Evolutionary conservation across 1,140 invertebrate genomes (phyloP), one percentile per base, ranked within the genome.

Genomic region (Drosophila ohnishii): DNA sequence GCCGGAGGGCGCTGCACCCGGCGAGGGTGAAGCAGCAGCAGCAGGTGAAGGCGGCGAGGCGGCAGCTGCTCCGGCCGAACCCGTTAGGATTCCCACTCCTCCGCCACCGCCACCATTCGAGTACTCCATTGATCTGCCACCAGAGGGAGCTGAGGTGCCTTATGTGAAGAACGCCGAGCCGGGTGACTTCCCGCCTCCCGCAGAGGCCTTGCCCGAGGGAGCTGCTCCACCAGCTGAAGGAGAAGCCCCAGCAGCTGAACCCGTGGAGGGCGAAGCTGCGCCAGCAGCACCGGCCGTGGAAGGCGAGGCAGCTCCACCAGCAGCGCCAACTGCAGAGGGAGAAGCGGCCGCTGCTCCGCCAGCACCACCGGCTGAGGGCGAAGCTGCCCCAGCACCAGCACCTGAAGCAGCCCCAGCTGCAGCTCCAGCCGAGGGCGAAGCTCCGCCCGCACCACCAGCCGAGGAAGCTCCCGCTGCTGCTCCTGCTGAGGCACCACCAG

Each of bases 61-160:
- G 14, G 75, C 35, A 8, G 60, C 53, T 10, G 63, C 30, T 28
- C 78, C 77, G 61, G 42, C 55, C 16, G 75, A 91, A 66, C 86
- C 85, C 19, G 59, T 75, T 1, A 90, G 83, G 67, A 78, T 81
- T 69, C 79, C 87, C 14, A 91, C 90, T 22, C 85, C 85, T 30
- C 83, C 83, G 65, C 67, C 91, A 77, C 91, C 91, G 66, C 90
- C 90, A 59, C 93, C 92, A 83, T 91, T 92, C 28, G 93, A 93
- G 74, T 93, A 92, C 50, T 78, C 88, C 50, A 83, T 87, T 34
- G 90, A 90, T 76, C 75, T 92, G 74, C 91, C 92, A 59, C 91
- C 92, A 53, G 92, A 92, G 77, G 92, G 91, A 56, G 91, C 92
- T 63, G 90, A 91, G 80, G 91, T 88, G 74, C 91, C 78, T 58